phyloP scores from a whole-genome alignment of 2,888 invertebrate genomes.

The Acanthococcus lagerstroemiae region DNA sequence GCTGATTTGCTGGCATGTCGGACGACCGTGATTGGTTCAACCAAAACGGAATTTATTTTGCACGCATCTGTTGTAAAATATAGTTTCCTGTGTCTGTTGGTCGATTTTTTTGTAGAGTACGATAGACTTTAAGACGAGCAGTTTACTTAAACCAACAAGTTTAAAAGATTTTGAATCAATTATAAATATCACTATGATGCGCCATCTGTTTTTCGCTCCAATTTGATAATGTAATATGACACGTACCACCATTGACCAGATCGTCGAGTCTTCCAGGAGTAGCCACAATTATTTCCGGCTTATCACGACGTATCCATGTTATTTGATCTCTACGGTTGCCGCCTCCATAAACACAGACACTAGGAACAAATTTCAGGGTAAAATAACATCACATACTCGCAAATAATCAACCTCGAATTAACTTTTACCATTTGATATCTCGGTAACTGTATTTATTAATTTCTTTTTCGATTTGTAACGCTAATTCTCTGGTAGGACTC shows the following conservation, averaged over 20 bases:
- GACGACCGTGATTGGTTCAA: too few relatives aligned
- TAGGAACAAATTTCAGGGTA: neutral
- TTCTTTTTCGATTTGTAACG: constrained; percentile 85
- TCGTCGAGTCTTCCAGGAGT: constrained; percentile 91
- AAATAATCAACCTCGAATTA: constrained; percentile 44
- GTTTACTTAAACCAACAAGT: too few relatives aligned
- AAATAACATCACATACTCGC: neutral
- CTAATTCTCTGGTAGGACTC: constrained; percentile 88
- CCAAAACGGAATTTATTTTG: too few relatives aligned
- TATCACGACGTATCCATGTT: constrained; percentile 52
- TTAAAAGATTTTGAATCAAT: too few relatives aligned
- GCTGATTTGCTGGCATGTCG: too few relatives aligned
- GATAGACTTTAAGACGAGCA: too few relatives aligned
- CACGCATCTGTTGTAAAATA: too few relatives aligned
- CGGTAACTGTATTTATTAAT: constrained; percentile 78
- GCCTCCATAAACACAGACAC: constrained; percentile 83
- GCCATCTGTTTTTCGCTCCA: too few relatives aligned
- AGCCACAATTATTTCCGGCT: constrained; percentile 91
- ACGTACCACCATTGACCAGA: constrained; percentile 42
- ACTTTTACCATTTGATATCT: constrained; percentile 51
- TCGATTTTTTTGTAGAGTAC: too few relatives aligned
- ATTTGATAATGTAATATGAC: constrained; percentile 33
- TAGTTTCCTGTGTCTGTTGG: too few relatives aligned
- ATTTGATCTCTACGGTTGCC: constrained; percentile 73
- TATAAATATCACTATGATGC: too few relatives aligned